Evolutionary conservation across 2,888 invertebrate genomes (phyloP), one percentile per base, ranked within the genome.

Genomic region (Heliconius hortense): DNA sequence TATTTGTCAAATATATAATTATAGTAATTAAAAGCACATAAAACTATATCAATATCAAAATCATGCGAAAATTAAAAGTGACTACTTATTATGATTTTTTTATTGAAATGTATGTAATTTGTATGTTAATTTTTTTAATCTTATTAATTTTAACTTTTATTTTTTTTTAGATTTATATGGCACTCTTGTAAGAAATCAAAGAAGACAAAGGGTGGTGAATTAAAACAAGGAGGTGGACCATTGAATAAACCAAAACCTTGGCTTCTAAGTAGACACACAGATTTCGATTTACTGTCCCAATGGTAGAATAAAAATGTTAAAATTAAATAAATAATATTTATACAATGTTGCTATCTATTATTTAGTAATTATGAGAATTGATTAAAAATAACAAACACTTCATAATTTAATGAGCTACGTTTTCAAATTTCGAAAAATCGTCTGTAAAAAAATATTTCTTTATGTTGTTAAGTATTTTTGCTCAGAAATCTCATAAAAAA

Each of bases 241-340:
- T 26, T 90, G 24, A 85, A 90, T 59, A 92, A 89, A 79, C 93
- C 94, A 0, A 93, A 93, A 78, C 94, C 93, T 1, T 93, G 93
- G 93, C 82, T 94, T 10, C 85, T 93, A 0, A 93, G 93, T 77
- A 87, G 94, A 79, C 90, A 90, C 59, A 93, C 92, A 10, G 93
- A 93, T 78, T 94, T 93, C 79, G 94, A 94, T 83, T 84, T 92
- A 77, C 48, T 89, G 26, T 93, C 93, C 13, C 93, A 94, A 80
- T 94, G 94, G 94, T 94, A 87, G 82, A 66, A 56, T 48, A 68
- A 63, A 72, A 76, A 75, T 66, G 31, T 48, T 31, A 71, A 71
- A 60, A 26, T 18, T 71, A 71, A 60, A 71, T 71, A 60, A 71
- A 71, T 43, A 10, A 71, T 39, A 39, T 26, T 43, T 43, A 21